Evolutionary conservation across 2,113 vertebrate species (phyloP).

Genomic region (Carollia perspicillata): DNA sequence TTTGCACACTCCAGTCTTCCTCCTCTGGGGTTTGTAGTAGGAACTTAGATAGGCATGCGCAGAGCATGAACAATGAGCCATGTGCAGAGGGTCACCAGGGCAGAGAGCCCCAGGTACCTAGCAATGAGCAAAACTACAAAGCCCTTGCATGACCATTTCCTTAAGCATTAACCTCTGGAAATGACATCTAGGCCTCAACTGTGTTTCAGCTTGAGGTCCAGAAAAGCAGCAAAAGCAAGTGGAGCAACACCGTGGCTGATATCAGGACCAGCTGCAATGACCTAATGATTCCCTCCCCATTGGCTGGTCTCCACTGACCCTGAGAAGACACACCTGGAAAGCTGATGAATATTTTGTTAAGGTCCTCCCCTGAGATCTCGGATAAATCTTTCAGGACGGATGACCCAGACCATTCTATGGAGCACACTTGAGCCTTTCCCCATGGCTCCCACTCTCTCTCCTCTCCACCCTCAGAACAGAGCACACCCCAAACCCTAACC

Average conservation of each 20-base stretch:
- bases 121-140: background rate
- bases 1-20: background rate
- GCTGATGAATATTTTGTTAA: background rate
- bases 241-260: background rate
- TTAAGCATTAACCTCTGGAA: background rate
- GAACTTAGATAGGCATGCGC: background rate
- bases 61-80: background rate
- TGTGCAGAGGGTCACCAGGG: background rate
- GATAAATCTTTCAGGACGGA: background rate
- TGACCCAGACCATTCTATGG: background rate
- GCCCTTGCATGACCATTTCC: background rate
- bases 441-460: too few species aligned
- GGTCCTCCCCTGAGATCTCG: background rate
- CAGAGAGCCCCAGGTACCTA: background rate
- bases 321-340: background rate
- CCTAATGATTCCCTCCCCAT: background rate
- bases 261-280: background rate
- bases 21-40: background rate
- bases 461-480: background rate
- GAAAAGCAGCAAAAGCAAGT: background rate
- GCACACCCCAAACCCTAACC: background rate
- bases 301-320: background rate
- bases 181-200: background rate
- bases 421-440: background rate
- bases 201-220: background rate